Base-by-base conservation (phyloP, 2,888 invertebrate species). In the Epirrhoe tristata region DNA sequence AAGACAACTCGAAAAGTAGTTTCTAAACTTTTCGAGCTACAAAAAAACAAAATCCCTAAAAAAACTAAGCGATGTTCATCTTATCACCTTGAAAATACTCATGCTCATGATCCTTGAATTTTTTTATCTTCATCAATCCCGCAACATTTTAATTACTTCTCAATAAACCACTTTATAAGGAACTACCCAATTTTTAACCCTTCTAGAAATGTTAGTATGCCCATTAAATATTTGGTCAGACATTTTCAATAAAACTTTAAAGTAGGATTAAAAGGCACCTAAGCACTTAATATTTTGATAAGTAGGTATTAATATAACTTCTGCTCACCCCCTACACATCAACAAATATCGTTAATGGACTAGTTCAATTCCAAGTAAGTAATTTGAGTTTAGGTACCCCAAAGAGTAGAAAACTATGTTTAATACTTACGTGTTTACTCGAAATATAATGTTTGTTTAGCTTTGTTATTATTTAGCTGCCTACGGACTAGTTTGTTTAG, bases 261-360 rank as follows among this genome's bases (percentile, higher is more conserved):
- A 36, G 36, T 17, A 51, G 10, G 12, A 12, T 43, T 43, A 43
- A 8, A 12, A 55, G 43, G 12, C 1, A 46, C n/a, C n/a, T 46
- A 46, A 48, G 16, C 6, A 6, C 48, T 48, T 48, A 16, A 16
- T 48, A 16, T 7, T 1, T 14, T 6, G 16, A 48, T 16, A n/a
- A n/a, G n/a, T n/a, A n/a, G n/a, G n/a, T n/a, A n/a, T n/a, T n/a
- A 48, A 48, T 48, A 16, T 16, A 48, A 48, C 6, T 14, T 14
- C 16, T 48, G 16, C 48, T 48, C 14, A 48, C 48, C 48, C 14
- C 48, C 12, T 48, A 43, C n/a, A 34, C 34, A 17, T 58, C 16
- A 51, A 58, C 36, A 51, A 36, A 36, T 17, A 36, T 14, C 17
- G 36, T 7, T 58, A 58, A 51, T 51, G 58, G 58, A 58, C 50